Conservation (phyloP, 2,797 vertebrate species). For the Sebastes vulpes region DNA sequence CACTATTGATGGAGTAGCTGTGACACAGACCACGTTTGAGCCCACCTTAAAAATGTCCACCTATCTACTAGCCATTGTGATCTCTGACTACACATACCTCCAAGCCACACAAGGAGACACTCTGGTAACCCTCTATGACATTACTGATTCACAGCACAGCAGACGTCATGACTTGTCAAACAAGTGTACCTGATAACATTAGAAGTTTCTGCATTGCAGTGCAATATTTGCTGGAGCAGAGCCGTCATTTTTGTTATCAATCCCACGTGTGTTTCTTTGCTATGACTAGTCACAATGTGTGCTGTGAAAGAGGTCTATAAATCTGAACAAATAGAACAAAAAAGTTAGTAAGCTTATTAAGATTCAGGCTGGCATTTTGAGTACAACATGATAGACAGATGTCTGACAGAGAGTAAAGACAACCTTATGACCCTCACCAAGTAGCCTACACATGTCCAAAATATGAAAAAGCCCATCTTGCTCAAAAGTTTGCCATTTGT, state of each 20-base stretch:
- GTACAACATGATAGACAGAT: not conserved
- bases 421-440: not conserved
- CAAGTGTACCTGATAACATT: not conserved
- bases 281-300: not conserved
- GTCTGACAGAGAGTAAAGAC: not conserved
- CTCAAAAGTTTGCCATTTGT: too few relatives aligned
- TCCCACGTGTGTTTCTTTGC: not conserved
- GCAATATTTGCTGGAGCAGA: not conserved
- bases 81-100: constrained; percentile 80
- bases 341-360: not conserved
- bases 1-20: not conserved
- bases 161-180: not conserved
- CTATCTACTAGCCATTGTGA: constrained; percentile 91
- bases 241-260: not conserved
- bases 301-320: not conserved
- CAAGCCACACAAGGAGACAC: rapidly evolving
- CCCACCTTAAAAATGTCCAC: constrained; percentile 91
- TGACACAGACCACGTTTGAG: constrained; percentile 81
- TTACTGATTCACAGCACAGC: not conserved
- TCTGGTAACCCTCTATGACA: constrained; percentile 43
- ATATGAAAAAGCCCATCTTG: not conserved
- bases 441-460: not conserved
- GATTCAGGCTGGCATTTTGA: not conserved
- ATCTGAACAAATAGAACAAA: not conserved
- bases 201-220: not conserved